These are phyloP conservation scores for Euphydryas editha DNA, from an alignment of 2,888 invertebrate species.

Conservation along the genomic window DNA sequence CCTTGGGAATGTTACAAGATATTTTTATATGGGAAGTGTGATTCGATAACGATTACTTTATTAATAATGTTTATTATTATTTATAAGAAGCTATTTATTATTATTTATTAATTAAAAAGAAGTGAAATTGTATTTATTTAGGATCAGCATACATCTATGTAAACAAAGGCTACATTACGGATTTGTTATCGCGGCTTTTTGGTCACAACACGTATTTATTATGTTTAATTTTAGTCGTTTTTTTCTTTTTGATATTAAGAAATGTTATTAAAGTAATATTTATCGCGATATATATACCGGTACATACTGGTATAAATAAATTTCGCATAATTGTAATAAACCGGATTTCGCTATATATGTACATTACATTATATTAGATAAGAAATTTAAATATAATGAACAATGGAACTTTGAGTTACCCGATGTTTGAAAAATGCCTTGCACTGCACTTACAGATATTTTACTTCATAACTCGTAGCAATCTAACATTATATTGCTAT, in stretches of 20 bases:
- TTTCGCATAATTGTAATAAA: not conserved
- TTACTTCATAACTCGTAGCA: not conserved
- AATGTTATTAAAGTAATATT: not conserved
- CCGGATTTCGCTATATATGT: not conserved
- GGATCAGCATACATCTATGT: not conserved
- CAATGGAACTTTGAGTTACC: not conserved
- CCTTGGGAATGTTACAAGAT: slow-evolving; percentile 72
- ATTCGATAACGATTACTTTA: not conserved
- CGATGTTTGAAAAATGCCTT: not conserved
- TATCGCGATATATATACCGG: not conserved
- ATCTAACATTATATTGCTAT: too few relatives aligned
- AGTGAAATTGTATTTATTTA: not conserved
- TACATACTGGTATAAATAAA: not conserved
- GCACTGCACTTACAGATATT: not conserved
- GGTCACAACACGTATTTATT: not conserved
- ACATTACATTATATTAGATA: not conserved
- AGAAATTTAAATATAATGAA: not conserved
- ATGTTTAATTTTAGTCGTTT: too few relatives aligned
- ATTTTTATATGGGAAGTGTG: slow-evolving; percentile 77
- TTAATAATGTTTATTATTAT: not conserved
- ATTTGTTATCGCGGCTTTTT: not conserved
- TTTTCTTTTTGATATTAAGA: not conserved
- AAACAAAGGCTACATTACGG: too few relatives aligned
- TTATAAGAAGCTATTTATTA: not conserved
- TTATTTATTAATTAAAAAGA: not conserved